Evolutionary conservation across 2,888 invertebrate genomes (phyloP).

Genomic region (Cephonodes hylas): DNA sequence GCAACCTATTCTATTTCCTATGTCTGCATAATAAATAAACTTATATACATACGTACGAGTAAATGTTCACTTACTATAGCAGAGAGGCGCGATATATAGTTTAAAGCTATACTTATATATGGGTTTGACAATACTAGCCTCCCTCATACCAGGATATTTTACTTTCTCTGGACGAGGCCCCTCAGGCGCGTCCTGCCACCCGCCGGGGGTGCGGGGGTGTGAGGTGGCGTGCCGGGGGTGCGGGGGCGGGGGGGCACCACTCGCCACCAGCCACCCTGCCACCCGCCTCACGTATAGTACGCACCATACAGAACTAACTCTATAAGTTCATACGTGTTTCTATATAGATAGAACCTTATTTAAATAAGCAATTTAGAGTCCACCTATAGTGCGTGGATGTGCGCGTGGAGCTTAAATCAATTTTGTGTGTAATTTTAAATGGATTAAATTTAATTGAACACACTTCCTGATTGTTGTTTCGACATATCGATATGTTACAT

Average conservation of each 20-base stretch:
- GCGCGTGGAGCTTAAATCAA: slow-evolving; percentile 59
- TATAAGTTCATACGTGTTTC: slow-evolving; percentile 72
- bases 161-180: slow-evolving; percentile 80
- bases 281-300: slow-evolving; percentile 73
- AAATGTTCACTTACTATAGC: slow-evolving; percentile 70
- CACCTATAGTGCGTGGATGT: slow-evolving; percentile 41
- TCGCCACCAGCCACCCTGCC: slow-evolving; percentile 42
- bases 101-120: slow-evolving; percentile 79
- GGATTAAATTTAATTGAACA: slow-evolving; percentile 52
- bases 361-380: slow-evolving; percentile 74
- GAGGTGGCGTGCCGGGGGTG: too few species aligned
- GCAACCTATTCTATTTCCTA: slow-evolving; percentile 73
- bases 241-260: slow-evolving; percentile 40
- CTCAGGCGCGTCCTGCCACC: slow-evolving; percentile 65
- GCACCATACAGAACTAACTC: slow-evolving; percentile 79
- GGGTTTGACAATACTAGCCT: slow-evolving; percentile 80
- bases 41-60: slow-evolving; percentile 77
- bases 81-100: slow-evolving; percentile 75
- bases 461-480: slow-evolving; percentile 23
- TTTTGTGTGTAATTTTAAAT: slow-evolving; percentile 61
- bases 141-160: slow-evolving; percentile 80
- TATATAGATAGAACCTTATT: slow-evolving; percentile 65
- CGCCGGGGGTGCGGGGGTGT: too few species aligned
- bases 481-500: background rate
- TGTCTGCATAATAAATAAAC: slow-evolving; percentile 79